A percentile compares a stretch with the other conserved stretches of the same genome.
Evolutionary conservation across 2,888 invertebrate species (phyloP).

Genomic region (Dynastes maya): DNA sequence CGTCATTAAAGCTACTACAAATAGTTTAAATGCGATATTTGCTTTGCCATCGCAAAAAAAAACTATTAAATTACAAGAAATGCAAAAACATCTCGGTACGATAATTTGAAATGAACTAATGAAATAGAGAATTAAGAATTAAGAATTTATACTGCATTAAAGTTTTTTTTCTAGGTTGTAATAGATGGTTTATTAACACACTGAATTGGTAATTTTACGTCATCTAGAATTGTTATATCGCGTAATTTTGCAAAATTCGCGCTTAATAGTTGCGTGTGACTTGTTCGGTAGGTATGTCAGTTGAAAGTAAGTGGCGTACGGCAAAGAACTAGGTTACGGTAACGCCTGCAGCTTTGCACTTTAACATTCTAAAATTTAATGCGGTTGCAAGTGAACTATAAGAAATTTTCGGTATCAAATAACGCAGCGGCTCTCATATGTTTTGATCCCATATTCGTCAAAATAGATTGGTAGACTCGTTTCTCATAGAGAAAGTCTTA

Average conservation of each 20-base stretch:
- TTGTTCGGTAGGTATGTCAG: background rate
- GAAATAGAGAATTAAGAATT: no score
- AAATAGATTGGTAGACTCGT: background rate
- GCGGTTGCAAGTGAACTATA: slow-evolving; percentile 14
- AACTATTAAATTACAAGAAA: no score
- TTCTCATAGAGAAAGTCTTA: background rate
- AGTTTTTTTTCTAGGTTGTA: no score
- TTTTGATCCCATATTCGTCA: background rate
- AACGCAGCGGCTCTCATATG: slow-evolving; percentile 3
- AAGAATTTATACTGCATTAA: no score
- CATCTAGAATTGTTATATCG: background rate
- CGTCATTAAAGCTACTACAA: no score
- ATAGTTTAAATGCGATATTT: no score
- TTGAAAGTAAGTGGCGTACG: slow-evolving; percentile 32
- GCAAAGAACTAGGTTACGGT: slow-evolving; percentile 37
- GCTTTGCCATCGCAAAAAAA: no score
- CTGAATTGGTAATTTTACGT: no score
- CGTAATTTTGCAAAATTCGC: slow-evolving; percentile 23
- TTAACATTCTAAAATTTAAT: slow-evolving; percentile 42
- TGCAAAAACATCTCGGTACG: no score
- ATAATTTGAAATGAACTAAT: no score
- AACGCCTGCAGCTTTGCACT: slow-evolving; percentile 40
- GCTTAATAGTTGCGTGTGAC: background rate
- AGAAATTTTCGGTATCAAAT: slow-evolving; percentile 22
- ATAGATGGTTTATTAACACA: no score